Base-by-base conservation (phyloP, 2,113 vertebrate species). In the Malaclemys terrapin region DNA sequence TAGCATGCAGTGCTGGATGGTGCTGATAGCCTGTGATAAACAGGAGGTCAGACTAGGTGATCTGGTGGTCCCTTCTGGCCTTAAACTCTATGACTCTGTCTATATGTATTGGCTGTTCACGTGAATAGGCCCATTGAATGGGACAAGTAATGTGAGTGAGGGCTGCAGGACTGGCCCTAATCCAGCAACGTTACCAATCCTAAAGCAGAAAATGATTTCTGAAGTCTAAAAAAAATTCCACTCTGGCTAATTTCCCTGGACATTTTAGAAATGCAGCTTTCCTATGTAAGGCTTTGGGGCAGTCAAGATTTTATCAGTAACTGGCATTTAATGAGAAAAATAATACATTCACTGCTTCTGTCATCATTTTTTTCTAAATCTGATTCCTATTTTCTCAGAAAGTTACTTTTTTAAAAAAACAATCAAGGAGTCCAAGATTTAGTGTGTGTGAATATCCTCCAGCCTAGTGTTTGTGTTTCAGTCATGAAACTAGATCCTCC, bases 341-440 rank as follows among this genome's bases (percentile, higher is more conserved):
- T 96, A 93, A 97, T 80, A n/a, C 87, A 82, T 89, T 57, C 56
- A 29, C 45, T 94, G 91, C 93, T 94, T 91, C 83, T 72, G 87
- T 94, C 94, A 94, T 95, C 93, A 94, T 29, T 87, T 96, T 96
- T 93, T 96, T 93, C 57, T 84, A 80, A 94, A 95, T 56, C 89
- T 89, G 82, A 89, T 12, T 91, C 38, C 9, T 45, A n/a, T 91
- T 25, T 86, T 96, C 90, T 84, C 56, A 91, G 90, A 96, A 78
- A 86, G 49, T 57, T 83, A 31, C 35, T 82, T 91, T 65, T 49
- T 14, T 20, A 3, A 38, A 19, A 22, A 88, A 87, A 84, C 12
- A 62, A 84, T 82, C 31, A 84, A 76, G 52, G 6, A 90, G 42
- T 38, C 72, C 42, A 85, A 80, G 62, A 19, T 72, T 31, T 52